phyloP scores from a whole-genome alignment of 2,888 invertebrate species.

The Entomobrya proxima region DNA sequence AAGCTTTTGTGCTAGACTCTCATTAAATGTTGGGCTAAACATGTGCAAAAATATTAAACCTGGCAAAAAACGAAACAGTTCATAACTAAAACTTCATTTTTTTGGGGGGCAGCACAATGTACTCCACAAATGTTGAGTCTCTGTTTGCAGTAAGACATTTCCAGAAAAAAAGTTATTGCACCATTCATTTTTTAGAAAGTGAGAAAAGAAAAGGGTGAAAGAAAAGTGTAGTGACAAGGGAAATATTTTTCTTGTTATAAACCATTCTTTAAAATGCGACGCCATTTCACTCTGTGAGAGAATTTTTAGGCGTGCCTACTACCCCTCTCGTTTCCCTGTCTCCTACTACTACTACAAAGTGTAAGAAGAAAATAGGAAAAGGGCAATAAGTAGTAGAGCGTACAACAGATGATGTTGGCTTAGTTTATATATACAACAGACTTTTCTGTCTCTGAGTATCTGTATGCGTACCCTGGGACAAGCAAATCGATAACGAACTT shows the following conservation, averaged over 20 bases:
- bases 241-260: conserved; percentile 31
- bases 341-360: background rate
- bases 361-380: conserved; percentile 30
- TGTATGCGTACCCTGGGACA: conserved; percentile 68
- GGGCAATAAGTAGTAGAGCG: conserved; percentile 33
- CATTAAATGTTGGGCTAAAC: no score
- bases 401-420: conserved; percentile 64
- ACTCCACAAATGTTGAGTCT: no score
- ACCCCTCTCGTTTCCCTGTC: conserved; percentile 1
- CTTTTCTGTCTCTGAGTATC: background rate
- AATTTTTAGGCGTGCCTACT: conserved; percentile 59
- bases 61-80: no score
- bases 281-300: conserved; percentile 57
- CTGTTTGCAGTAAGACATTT: background rate
- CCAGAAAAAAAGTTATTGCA: background rate
- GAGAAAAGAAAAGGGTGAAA: background rate
- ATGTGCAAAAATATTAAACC: no score
- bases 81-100: no score
- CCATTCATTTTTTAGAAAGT: background rate
- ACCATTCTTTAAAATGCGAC: conserved; percentile 49
- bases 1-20: no score
- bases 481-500: conserved; percentile 75
- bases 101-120: no score
- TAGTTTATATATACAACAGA: background rate
- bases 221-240: conserved; percentile 12